Evolutionary conservation across 2,797 vertebrate species (phyloP).

Genomic region (Girardinus metallicus): DNA sequence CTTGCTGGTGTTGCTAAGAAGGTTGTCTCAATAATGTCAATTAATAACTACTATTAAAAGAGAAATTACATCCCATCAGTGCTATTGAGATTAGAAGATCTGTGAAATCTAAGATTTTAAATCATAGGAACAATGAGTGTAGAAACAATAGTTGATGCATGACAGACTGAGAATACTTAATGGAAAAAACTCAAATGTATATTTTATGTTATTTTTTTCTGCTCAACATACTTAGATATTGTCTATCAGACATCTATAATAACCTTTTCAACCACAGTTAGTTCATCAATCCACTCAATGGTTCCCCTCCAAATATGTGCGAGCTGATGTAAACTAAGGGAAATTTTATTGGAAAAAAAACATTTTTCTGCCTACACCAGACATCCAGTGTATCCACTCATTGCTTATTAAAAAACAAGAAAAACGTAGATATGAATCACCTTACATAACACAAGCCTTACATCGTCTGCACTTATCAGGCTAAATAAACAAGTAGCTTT

Average conservation of each 20-base stretch:
- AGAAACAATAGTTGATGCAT: not conserved
- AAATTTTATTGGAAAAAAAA: not conserved
- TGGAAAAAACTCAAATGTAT: not conserved
- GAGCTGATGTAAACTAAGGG: not conserved
- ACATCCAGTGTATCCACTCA: not conserved
- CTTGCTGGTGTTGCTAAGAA: not conserved
- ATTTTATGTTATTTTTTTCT: not conserved
- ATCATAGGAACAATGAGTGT: not conserved
- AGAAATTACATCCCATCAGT: not conserved
- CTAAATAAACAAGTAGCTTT: slow-evolving; percentile 32
- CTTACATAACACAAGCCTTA: not conserved
- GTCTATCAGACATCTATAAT: not conserved
- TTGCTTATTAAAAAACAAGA: not conserved
- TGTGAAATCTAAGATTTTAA: not conserved
- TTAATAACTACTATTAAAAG: not conserved
- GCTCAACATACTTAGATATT: not conserved
- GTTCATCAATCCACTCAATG: not conserved
- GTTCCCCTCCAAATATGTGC: not conserved
- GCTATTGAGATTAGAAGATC: not conserved
- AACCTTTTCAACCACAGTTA: not conserved
- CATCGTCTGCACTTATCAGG: slow-evolving; percentile 6
- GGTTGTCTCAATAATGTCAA: not conserved
- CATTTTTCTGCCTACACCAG: not conserved
- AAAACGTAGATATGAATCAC: not conserved
- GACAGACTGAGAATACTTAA: no score